Evolutionary conservation across 2,113 vertebrate genomes (phyloP), one percentile per base, ranked within the genome.

Genomic region (Percina caprodes): DNA sequence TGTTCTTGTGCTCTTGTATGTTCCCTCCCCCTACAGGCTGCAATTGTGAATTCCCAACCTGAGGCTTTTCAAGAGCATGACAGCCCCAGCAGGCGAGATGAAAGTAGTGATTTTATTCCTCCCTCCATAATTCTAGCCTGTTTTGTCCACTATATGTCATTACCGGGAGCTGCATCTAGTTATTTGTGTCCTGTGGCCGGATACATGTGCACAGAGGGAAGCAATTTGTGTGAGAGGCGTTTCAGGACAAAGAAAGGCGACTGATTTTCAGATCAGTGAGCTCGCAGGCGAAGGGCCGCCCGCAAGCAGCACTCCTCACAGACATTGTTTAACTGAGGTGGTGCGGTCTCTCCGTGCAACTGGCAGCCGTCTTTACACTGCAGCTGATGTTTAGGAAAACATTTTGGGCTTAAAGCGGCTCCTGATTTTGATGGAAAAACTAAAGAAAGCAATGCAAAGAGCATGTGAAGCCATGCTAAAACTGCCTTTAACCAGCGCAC

Each of bases 171-270:
- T 93, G 91, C 84, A 93, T 93, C 84, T 89, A 91, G 92, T 94
- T 94, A 94, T 95, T 94, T 94, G 92, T 93, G 92, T 94, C 92
- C 91, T 93, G 93, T 88, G 94, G 94, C 93, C 93, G 93, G 91
- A 95, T 93, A 88, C 89, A 91, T 89, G 87, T 79, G 87, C 90
- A 92, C 91, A 94, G 86, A 93, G 89, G 89, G 91, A 93, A 93
- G 89, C 93, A 88, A 94, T 94, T 92, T 93, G 88, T 90, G 87
- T 88, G 89, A 90, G 90, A 92, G 90, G 90, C 77, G 82, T 78
- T 87, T 89, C 87, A 68, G 89, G 86, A 84, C 89, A 88, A 83
- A 88, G 81, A 48, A 42, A 73, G 73, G 68, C 74, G 23, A 79
- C 85, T 89, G 88, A 91, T 88, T 86, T 42, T 88, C 49, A 84